Evolutionary conservation across 1,140 invertebrate genomes (phyloP).

Genomic region (Melitaea cinxia): DNA sequence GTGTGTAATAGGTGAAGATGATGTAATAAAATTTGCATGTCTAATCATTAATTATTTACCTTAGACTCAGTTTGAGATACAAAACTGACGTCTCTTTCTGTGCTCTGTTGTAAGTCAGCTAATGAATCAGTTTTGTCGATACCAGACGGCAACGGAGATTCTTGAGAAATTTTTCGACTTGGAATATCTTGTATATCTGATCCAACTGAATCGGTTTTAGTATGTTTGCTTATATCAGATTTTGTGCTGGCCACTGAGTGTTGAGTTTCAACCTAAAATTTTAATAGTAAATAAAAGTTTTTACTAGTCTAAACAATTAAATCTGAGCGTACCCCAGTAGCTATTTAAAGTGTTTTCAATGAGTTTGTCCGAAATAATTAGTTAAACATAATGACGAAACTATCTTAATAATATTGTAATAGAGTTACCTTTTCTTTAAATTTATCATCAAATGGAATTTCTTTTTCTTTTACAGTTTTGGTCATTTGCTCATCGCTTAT

Average conservation of each 20-base stretch:
- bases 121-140: slow-evolving; percentile 76
- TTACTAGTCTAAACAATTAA: too few relatives aligned
- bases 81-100: slow-evolving; percentile 77
- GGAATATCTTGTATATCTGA: slow-evolving; percentile 67
- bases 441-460: slow-evolving; percentile 57
- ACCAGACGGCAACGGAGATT: slow-evolving; percentile 64
- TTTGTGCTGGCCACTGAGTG: slow-evolving; percentile 65
- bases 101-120: slow-evolving; percentile 76
- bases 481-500: slow-evolving; percentile 68
- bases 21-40: too few relatives aligned
- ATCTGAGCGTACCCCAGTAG: too few relatives aligned
- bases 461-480: slow-evolving; percentile 68
- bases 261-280: slow-evolving; percentile 62
- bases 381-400: too few relatives aligned
- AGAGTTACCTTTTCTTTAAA: slow-evolving; percentile 67
- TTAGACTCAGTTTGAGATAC: slow-evolving; percentile 81
- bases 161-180: slow-evolving; percentile 64
- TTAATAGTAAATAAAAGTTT: too few relatives aligned
- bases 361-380: too few relatives aligned
- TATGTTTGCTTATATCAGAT: slow-evolving; percentile 69
- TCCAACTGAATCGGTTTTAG: slow-evolving; percentile 75
- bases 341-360: too few relatives aligned
- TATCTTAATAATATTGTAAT: too few relatives aligned
- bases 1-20: too few relatives aligned
- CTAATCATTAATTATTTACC: too few relatives aligned